Base-by-base conservation (phyloP, 2,888 invertebrate genomes). In the Diarsia brunnea region DNA sequence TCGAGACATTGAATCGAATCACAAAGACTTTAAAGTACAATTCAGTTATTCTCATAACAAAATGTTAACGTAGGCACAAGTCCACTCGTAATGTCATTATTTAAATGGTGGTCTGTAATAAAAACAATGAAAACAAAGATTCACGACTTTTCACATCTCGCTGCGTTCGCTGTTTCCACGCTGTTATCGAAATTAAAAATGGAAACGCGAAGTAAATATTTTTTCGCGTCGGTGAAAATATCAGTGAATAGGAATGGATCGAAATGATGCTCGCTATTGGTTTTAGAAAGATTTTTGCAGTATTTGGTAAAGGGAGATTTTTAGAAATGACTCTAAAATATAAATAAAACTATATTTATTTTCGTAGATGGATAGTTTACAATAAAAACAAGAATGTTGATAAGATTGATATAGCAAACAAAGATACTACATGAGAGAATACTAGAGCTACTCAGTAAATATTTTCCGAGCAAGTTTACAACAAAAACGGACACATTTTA, bases 401-500 rank as follows among this genome's bases (percentile, higher is more conserved):
- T 69, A 66, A 69, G 60, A 66, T 61, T 75, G 65, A 66, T 65
- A 43, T 66, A 21, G 43, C 43, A 53, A 11, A 75, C 64, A 65
- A 75, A 75, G 65, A n/a, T 45, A 67, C 49, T 55, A 5, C 45
- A 69, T 63, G 31, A 69, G 69, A 69, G 60, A 69, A 79, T 71
- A 84, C 60, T 14, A 71, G 77, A 73, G 49, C 60, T 69, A 68
- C 69, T 61, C 66, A 70, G 78, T 74, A 74, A 81, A 84, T 84
- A 81, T 84, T 84, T 77, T 49, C 70, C 61, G 67, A 75, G 67
- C 60, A 64, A 81, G 72, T 64, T 84, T 73, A 71, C 67, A 67
- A 75, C 81, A 84, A 84, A 78, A 84, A 78, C 81, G 53, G 81
- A 84, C 81, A 84, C 77, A 77, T 84, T 83, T 87, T 86, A 89